Evolutionary conservation across 1,140 invertebrate species (phyloP).

Genomic region (Pseudomyrmex sp.): DNA sequence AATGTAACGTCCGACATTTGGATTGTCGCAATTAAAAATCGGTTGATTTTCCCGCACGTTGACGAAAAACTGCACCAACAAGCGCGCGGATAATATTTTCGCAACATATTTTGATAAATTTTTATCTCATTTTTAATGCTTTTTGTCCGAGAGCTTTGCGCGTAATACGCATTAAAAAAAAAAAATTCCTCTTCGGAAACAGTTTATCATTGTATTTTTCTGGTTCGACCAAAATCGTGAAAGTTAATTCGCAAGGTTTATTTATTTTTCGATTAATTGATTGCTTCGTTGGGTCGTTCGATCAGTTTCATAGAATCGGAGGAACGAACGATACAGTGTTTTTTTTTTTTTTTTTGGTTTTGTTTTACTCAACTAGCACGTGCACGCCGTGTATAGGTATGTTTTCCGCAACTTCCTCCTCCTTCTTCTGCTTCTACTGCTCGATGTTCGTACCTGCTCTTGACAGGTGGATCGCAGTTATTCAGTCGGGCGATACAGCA

Average conservation of each 20-base stretch:
- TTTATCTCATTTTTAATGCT: conserved; percentile 21
- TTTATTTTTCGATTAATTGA: neutral
- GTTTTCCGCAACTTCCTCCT: conserved; percentile 13
- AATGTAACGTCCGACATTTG: conserved; percentile 38
- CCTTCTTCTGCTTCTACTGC: conserved; percentile 28
- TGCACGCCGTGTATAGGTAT: conserved; percentile 31
- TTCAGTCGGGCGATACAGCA: conserved; percentile 71
- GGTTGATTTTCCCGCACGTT: conserved; percentile 7
- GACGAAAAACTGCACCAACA: neutral
- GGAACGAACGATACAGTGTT: conserved; percentile 73
- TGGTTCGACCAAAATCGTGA: neutral
- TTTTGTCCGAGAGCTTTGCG: neutral
- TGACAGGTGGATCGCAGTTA: conserved; percentile 78
- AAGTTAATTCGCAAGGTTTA: neutral
- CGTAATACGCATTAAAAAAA: neutral
- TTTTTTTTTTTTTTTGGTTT: too few relatives aligned
- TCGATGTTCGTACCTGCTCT: conserved; percentile 75
- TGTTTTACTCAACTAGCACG: conserved; percentile 73
- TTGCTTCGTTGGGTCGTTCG: conserved; percentile 67
- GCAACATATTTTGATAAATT: conserved; percentile 41
- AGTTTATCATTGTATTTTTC: neutral
- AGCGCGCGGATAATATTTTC: conserved; percentile 1
- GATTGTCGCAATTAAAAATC: conserved; percentile 43
- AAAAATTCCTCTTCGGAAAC: neutral
- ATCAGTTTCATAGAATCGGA: conserved; percentile 81